Conservation (phyloP, 2,888 invertebrate genomes). For the Dicyrtoma fusca region DNA sequence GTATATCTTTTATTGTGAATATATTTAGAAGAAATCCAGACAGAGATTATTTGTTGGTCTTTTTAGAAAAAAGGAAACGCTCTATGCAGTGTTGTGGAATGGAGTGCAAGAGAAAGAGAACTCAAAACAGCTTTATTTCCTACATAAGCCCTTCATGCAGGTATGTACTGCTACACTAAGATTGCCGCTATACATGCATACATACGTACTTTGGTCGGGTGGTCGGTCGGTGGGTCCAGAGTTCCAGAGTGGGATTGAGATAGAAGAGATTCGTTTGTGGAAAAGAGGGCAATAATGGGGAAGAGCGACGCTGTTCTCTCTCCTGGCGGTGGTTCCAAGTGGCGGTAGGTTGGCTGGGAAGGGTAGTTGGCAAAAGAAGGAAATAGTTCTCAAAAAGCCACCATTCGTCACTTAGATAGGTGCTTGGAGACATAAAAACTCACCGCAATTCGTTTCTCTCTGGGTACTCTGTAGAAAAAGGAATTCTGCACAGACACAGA, state of each 20-base stretch:
- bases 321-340: conserved; percentile 5
- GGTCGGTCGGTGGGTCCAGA: no score
- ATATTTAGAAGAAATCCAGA: conserved; percentile 16
- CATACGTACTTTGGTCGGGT: no score
- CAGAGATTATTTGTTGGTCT: conserved; percentile 21
- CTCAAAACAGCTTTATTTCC: no score
- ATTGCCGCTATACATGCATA: no score
- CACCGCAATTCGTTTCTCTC: conserved; percentile 24
- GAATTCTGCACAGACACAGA: no score
- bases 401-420: conserved; percentile 39
- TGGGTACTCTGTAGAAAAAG: neutral
- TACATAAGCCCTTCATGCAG: no score
- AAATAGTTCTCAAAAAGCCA: conserved; percentile 27
- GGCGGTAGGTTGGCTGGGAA: neutral
- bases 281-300: conserved; percentile 17
- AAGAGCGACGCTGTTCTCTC: conserved; percentile 3
- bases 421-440: conserved; percentile 33
- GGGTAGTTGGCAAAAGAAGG: conserved; percentile 19
- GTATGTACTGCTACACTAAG: no score
- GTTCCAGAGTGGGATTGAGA: neutral
- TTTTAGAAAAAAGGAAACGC: neutral
- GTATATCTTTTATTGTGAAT: conserved; percentile 24
- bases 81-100: neutral
- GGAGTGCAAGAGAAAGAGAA: neutral
- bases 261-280: neutral